Evolutionary conservation across 1,140 invertebrate genomes (phyloP), one percentile per base, ranked within the genome.

Genomic region (Drosophila grimshawi): DNA sequence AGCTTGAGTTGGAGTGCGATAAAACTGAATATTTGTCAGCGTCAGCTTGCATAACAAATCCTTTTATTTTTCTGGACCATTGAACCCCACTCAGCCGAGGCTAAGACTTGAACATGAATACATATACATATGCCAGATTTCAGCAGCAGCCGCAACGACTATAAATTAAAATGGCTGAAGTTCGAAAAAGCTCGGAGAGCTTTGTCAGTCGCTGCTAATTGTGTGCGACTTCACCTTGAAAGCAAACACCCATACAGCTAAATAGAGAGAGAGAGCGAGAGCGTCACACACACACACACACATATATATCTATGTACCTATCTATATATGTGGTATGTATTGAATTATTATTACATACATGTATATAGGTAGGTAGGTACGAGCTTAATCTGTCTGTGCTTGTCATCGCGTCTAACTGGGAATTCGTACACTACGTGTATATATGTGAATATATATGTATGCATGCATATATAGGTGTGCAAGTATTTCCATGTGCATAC

Each of bases 101-200:
- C 27, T 48, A 49, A 11, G 30, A 27, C 30, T 27, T 5, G 37
- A 39, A 29, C 32, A 35, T 37, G 5, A 52, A 10, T 8, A n/a
- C 3, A 8, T 30, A 49, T 19, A 33, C 3, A 43, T 32, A 32
- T 46, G 10, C 11, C 55, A 46, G 4, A 51, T 43, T 62, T 55
- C 27, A 64, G 41, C 27, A 64, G 41, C 19, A 19, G 8, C 2
- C 46, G 59, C 60, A 68, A 11, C 27, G 45, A 57, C 43, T 61
- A 62, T 39, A 60, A 37, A 32, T 63, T 49, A 65, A 67, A 68
- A 71, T 66, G 71, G 43, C 37, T 57, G 61, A 37, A 55, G 53
- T 89, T 89, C 85, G 85, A 88, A 88, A 88, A 85, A 88, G 80
- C 78, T 78, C 10, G 5, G n/a, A 8, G 53, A 89, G 80, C 85